Evolutionary conservation across 2,888 invertebrate species (phyloP), one percentile per base, ranked within the genome.

Genomic region (Tetranychus truncatus): DNA sequence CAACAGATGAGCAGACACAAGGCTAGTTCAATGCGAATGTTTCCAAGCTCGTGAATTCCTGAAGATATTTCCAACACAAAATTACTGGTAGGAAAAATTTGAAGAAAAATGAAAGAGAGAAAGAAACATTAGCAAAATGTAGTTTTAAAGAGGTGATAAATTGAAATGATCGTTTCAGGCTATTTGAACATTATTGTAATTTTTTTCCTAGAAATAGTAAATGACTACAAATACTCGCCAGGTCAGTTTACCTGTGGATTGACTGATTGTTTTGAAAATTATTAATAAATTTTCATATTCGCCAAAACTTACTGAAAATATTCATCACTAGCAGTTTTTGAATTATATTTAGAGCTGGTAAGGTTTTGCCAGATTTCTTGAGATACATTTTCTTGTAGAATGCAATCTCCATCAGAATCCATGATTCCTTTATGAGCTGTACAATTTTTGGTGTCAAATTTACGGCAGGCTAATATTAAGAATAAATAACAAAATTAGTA

Each of bases 251-350:
- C 66, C 66, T 66, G 11, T 66, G 11, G 34, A 34, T 34, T 18
- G 66, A 66, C 66, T 20, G 11, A 66, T 66, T 66, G 6, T 66
- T 1, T 20, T 1, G 1, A 66, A 18, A 66, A 66, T 74, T 81
- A 73, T 73, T 15, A 24, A 6, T 1, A n/a, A 73, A 21, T 45
- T 8, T 5, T 46, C 4, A 11, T 45, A 44, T 11, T n/a, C 9
- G 18, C 34, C n/a, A 1, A 73, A 21, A 80, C 83, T 82, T 80
- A 84, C 84, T 84, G 83, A 80, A 86, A 86, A 79, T 84, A 86
- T 77, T 85, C 85, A 79, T 85, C 82, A 78, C 84, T 84, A 18
- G 85, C 84, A 80, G 83, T 82, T 77, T 80, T 80, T 74, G 81
- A 79, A 65, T 80, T 79, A 74, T 81, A 81, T 66, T 78, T 76